These are phyloP conservation scores for Agrochola lota DNA, from an alignment of 2,888 invertebrate species.

Conservation along the genomic window DNA sequence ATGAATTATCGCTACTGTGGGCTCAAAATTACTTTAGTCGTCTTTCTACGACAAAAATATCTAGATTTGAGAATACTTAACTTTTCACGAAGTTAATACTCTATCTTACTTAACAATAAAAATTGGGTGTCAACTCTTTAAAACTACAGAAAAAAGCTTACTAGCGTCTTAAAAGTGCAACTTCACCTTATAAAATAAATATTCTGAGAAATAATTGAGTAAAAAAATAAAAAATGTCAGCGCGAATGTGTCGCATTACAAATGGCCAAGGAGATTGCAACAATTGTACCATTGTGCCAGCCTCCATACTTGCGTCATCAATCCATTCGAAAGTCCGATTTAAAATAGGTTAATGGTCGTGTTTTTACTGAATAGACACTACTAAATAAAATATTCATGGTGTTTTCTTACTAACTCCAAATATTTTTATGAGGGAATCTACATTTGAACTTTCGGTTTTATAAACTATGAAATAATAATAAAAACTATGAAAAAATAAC, in stretches of 20 bases:
- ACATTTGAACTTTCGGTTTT: slow-evolving; percentile 67
- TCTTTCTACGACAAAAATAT: not conserved
- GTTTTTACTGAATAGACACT: slow-evolving; percentile 81
- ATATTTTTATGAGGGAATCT: slow-evolving; percentile 59
- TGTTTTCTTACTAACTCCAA: slow-evolving; percentile 69
- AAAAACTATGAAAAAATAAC: too few species aligned
- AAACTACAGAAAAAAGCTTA: slow-evolving; percentile 18
- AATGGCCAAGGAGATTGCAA: slow-evolving; percentile 76
- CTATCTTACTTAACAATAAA: not conserved
- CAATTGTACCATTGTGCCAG: slow-evolving; percentile 81
- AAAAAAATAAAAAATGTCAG: slow-evolving; percentile 64
- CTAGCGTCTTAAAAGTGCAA: slow-evolving; percentile 43
- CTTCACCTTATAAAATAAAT: slow-evolving; percentile 66
- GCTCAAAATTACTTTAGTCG: not conserved
- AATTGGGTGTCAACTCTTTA: not conserved
- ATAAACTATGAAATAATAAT: slow-evolving; percentile 55
- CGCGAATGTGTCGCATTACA: slow-evolving; percentile 75
- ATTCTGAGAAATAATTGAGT: slow-evolving; percentile 66
- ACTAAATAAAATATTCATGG: slow-evolving; percentile 77
- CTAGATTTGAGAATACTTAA: not conserved
- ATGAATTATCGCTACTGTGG: not conserved
- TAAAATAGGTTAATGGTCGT: slow-evolving; percentile 86
- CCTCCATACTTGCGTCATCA: slow-evolving; percentile 81
- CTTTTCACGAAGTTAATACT: not conserved
- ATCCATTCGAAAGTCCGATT: slow-evolving; percentile 85